Conservation (phyloP, 2,113 vertebrate genomes). For the Brachyhypopomus gauderio region DNA sequence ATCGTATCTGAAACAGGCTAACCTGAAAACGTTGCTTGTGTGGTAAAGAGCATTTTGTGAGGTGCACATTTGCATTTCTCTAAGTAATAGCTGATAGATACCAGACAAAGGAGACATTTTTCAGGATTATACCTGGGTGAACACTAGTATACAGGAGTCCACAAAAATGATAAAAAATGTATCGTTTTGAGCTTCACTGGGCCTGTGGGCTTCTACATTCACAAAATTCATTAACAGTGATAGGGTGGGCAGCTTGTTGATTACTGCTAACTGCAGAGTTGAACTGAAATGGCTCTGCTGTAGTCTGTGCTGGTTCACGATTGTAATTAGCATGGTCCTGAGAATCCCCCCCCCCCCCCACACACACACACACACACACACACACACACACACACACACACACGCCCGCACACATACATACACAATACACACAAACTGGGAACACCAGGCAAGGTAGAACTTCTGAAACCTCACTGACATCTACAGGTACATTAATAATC, state of each 20-base stretch:
- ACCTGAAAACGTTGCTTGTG: slow-evolving; percentile 1
- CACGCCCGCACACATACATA: neutral
- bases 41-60: neutral
- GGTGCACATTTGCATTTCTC: slow-evolving; percentile 9
- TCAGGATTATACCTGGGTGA: slow-evolving; percentile 27
- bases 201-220: neutral
- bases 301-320: neutral
- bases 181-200: neutral
- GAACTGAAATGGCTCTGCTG: neutral
- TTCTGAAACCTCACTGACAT: slow-evolving; percentile 20
- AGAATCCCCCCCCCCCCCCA: neutral
- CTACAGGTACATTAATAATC: slow-evolving; percentile 41
- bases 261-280: neutral
- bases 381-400: neutral
- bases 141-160: neutral
- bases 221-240: neutral
- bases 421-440: neutral
- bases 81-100: slow-evolving; percentile 24
- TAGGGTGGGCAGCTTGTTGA: neutral
- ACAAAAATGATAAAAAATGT: too few species aligned
- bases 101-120: slow-evolving; percentile 16
- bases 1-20: neutral
- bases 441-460: neutral
- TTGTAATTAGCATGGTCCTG: neutral
- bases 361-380: neutral